These are phyloP conservation scores for Drosophila nigrodunni DNA, from an alignment of 1,140 invertebrate genomes.

Conservation along the genomic window DNA sequence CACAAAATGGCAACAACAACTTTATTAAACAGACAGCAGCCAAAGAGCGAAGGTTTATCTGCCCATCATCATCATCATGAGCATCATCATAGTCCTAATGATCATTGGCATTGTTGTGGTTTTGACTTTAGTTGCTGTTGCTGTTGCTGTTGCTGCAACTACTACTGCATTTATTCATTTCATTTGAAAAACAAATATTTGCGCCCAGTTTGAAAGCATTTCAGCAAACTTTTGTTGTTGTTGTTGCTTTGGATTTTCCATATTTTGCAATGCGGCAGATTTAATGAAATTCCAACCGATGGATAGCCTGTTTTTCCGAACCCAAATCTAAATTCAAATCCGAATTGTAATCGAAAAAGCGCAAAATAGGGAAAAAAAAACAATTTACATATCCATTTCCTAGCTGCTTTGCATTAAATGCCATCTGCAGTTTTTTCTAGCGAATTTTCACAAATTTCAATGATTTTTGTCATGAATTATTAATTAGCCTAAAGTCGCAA, in stretches of 20 bases:
- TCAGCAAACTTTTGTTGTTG: constrained; percentile 9
- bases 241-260: constrained; percentile 39
- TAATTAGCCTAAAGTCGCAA: constrained; percentile 51
- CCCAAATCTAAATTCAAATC: constrained; percentile 50
- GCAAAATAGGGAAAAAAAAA: not conserved
- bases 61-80: constrained; percentile 23
- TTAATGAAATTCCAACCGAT: constrained; percentile 64
- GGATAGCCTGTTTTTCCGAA: constrained; percentile 1
- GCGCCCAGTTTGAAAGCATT: constrained; percentile 43
- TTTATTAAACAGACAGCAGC: constrained; percentile 63
- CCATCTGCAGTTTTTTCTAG: constrained; percentile 29
- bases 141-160: not conserved
- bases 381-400: not conserved
- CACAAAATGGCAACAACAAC: constrained; percentile 50
- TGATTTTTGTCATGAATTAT: constrained; percentile 69
- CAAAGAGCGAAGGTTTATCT: constrained; percentile 34
- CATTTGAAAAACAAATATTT: constrained; percentile 80
- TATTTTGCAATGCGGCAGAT: constrained; percentile 51
- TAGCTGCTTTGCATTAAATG: not conserved
- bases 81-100: not conserved
- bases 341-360: constrained; percentile 8
- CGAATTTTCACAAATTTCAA: constrained; percentile 56
- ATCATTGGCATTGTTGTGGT: too few relatives aligned
- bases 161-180: constrained; percentile 66
- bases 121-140: not conserved